Evolutionary conservation across 2,113 vertebrate genomes (phyloP).

Genomic region (Sus scrofa): T2T-Sscrofa CM000824.6:194618001-194618500

Average conservation of each 20-base stretch:
- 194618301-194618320: not conserved
- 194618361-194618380: not conserved
- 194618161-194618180: not conserved
- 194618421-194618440: not conserved
- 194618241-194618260: not conserved
- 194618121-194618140: not conserved
- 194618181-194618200: not conserved
- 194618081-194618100: not conserved
- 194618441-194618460: not conserved
- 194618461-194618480: not conserved
- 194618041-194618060: not conserved
- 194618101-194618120: not conserved
- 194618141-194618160: not conserved
- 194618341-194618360: not conserved
- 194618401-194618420: not conserved
- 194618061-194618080: not conserved
- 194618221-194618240: not conserved
- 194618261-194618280: not conserved
- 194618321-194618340: not conserved
- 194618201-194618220: not conserved
- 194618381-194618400: not conserved
- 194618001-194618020: not conserved
- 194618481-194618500: not conserved
- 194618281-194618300: not conserved
- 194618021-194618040: conserved; percentile 3